Evolutionary conservation across 2,797 vertebrate genomes (phyloP).

Genomic region (Phoeniculus purpureus): DNA sequence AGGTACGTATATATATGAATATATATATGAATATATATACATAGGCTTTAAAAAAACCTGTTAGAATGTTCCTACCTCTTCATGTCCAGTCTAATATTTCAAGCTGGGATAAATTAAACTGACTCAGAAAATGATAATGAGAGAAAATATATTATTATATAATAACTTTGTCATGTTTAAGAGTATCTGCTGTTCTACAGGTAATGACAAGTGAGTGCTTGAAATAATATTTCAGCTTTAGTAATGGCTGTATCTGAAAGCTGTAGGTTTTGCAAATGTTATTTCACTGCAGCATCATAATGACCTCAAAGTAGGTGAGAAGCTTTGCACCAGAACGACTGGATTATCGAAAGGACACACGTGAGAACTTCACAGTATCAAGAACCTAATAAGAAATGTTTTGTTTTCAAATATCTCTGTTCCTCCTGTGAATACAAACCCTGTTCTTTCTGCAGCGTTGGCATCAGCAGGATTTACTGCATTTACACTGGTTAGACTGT

Average conservation of each 20-base stretch:
- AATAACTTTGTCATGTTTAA: slow-evolving; percentile 49
- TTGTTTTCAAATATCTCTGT: background rate
- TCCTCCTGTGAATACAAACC: background rate
- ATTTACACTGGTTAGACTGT: background rate
- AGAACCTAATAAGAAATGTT: background rate
- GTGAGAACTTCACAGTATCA: background rate
- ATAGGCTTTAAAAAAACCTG: slow-evolving; percentile 29
- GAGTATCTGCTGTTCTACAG: slow-evolving; percentile 43
- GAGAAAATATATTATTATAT: slow-evolving; percentile 52
- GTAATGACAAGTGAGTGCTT: background rate
- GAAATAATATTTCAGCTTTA: slow-evolving; percentile 8
- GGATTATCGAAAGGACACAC: background rate
- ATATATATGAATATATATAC: background rate
- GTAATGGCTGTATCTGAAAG: background rate
- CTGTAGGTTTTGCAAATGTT: slow-evolving; percentile 11
- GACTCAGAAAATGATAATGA: slow-evolving; percentile 53
- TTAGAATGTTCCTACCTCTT: slow-evolving; percentile 62
- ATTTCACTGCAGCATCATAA: slow-evolving; percentile 20
- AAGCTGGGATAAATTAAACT: slow-evolving; percentile 69
- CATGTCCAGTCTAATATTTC: slow-evolving; percentile 69
- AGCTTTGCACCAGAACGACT: background rate
- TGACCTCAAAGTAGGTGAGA: slow-evolving; percentile 4
- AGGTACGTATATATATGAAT: too few relatives aligned
- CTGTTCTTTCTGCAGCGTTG: background rate
- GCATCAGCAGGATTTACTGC: background rate